A percentile compares a stretch with the other conserved stretches of the same genome.
Evolutionary conservation across 2,113 vertebrate genomes (phyloP).

Genomic region (Halichoerus grypus): DNA sequence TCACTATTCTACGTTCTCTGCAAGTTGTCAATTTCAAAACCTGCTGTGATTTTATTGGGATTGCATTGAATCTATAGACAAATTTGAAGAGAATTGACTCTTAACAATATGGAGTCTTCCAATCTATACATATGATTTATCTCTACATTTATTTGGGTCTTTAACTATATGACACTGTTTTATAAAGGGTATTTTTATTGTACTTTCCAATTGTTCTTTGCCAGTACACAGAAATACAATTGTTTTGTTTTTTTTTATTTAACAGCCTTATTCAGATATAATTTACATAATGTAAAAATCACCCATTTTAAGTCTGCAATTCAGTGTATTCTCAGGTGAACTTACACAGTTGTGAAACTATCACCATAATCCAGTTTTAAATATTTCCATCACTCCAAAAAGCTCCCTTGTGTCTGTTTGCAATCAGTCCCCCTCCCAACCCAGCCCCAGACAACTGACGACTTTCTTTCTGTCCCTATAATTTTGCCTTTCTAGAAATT

Average conservation of each 20-base stretch:
- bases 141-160: background rate
- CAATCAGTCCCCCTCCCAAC: background rate
- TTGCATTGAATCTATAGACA: background rate
- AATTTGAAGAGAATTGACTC: conserved; percentile 4
- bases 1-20: background rate
- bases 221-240: background rate
- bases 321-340: conserved; percentile 17
- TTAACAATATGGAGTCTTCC: background rate
- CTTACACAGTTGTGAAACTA: background rate
- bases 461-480: background rate
- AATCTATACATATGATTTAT: background rate
- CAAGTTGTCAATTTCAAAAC: background rate
- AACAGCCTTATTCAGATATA: background rate
- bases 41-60: background rate
- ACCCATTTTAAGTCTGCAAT: background rate
- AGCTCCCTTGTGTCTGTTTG: background rate
- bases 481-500: conserved; percentile 28
- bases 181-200: background rate
- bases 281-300: conserved; percentile 20
- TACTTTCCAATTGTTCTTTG: background rate
- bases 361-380: background rate
- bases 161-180: background rate
- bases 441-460: background rate
- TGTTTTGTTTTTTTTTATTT: background rate
- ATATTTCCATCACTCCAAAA: background rate